Evolutionary conservation across 2,113 vertebrate species (phyloP).

Genomic region (Heliornis fulica): DNA sequence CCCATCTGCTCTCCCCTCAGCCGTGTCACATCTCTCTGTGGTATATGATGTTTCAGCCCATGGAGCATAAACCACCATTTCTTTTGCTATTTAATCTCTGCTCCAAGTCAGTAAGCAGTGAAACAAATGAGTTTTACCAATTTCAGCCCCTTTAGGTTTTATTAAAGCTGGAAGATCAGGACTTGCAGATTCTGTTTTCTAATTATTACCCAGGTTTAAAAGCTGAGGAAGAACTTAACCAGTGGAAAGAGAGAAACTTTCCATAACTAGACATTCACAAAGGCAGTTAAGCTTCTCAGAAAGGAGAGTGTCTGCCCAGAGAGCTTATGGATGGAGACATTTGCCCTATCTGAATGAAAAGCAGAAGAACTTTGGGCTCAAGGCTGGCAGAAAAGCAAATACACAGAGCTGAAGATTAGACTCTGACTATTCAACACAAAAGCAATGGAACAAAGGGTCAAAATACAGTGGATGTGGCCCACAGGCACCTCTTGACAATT

Average conservation of each 20-base stretch:
- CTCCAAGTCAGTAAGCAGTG: rapidly evolving
- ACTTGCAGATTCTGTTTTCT: neutral
- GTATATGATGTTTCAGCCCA: rapidly evolving
- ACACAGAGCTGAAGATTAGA: neutral
- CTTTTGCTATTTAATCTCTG: neutral
- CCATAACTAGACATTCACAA: rapidly evolving
- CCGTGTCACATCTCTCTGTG: neutral
- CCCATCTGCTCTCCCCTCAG: neutral
- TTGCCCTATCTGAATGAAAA: neutral
- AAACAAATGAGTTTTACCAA: neutral
- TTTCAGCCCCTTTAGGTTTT: neutral
- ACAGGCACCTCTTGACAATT: neutral
- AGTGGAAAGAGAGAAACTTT: neutral
- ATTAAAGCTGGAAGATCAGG: neutral
- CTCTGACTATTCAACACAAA: neutral
- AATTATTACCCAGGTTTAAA: neutral
- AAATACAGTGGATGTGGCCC: neutral
- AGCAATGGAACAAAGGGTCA: neutral
- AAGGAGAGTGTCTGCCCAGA: neutral
- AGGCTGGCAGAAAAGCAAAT: neutral
- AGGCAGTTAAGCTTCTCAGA: neutral
- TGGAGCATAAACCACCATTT: neutral
- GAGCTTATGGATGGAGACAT: neutral
- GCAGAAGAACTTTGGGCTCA: neutral
- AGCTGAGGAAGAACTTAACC: neutral